Evolutionary conservation across 2,797 vertebrate species (phyloP), one percentile per base, ranked within the genome.

Genomic region (Myotis daubentonii): DNA sequence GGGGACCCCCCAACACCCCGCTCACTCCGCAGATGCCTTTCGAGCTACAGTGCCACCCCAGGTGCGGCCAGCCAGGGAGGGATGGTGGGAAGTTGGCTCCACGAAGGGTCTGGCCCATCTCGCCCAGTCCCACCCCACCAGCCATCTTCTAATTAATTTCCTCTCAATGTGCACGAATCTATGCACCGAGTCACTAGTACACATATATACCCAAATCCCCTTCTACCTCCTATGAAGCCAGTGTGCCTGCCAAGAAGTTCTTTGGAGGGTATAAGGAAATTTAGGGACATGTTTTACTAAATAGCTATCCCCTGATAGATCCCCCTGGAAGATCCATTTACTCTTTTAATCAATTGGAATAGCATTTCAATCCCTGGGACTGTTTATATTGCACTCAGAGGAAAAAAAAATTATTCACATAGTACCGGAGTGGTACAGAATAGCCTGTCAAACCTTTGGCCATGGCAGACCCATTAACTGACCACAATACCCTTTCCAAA

Each of bases 341-440:
- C 13, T 95, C 70, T 55, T 94, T 82, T 71, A 62, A 49, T 91
- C 70, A 44, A 89, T 33, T 74, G 68, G 66, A 36, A 78, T 16
- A 78, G 62, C 51, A 47, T 74, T 93, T 57, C 68, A 44, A 74
- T 92, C 41, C 70, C 47, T 83, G 33, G 41, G 41, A 7, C 36
- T 70, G 57, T 70, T 85, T 47, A 65, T 16, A 84, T 79, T 62
- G 30, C 28, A 51, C 62, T 71, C 66, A 75, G 74, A 22, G n/a
- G n/a, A 86, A 68, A 68, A 68, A 89, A 83, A 16, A 74, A 68
- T 30, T 68, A 68, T 75, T 81, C 6, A 2, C 12, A 30, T 17
- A 66, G 53, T 33, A 16, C 49, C 44, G 55, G 33, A 91, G 13
- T 41, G 51, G 11, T n/a, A 9, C 3, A 72, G 28, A 68, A 66